Conservation (phyloP, 2,797 vertebrate species). For the Pangasius djambal region DNA sequence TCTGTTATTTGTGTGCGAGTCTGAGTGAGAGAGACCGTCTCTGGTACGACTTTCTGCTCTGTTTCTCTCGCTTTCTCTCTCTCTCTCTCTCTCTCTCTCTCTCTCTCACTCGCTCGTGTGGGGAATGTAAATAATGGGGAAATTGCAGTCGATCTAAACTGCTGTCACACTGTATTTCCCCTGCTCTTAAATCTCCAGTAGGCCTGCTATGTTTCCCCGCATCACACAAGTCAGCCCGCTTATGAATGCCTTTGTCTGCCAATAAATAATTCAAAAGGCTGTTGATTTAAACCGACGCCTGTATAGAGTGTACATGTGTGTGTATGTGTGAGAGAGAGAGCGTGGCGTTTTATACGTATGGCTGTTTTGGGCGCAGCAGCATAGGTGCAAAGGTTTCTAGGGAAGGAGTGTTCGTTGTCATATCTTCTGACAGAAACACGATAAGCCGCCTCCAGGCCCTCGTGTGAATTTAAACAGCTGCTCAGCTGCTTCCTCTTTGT, state of each 20-base stretch:
- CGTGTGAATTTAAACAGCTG: constrained; percentile 56
- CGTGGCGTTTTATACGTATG: constrained; percentile 57
- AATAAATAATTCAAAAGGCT: constrained; percentile 76
- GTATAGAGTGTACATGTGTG: not conserved
- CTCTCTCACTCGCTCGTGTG: constrained; percentile 54
- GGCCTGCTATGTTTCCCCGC: constrained; percentile 67
- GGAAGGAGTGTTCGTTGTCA: constrained; percentile 56
- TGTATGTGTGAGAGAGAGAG: not conserved
- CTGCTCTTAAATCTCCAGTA: constrained; percentile 74
- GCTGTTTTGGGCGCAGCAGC: constrained; percentile 45
- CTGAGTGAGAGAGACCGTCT: not conserved
- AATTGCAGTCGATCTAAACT: constrained; percentile 76
- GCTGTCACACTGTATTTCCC: constrained; percentile 78
- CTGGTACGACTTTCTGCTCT: constrained; percentile 45
- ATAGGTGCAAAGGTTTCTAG: constrained; percentile 57
- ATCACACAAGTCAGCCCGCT: constrained; percentile 69
- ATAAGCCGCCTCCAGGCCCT: constrained; percentile 57
- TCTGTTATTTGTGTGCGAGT: not conserved
- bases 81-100: constrained; percentile 47
- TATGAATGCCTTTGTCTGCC: constrained; percentile 75
- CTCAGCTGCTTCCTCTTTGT: constrained; percentile 40
- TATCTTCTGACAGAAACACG: constrained; percentile 63
- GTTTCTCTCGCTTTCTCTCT: constrained; percentile 58
- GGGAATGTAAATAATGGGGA: constrained; percentile 71
- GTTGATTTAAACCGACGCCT: constrained; percentile 48